Base-by-base conservation (phyloP, 2,113 vertebrate species). In the Platysteira castanea region DNA sequence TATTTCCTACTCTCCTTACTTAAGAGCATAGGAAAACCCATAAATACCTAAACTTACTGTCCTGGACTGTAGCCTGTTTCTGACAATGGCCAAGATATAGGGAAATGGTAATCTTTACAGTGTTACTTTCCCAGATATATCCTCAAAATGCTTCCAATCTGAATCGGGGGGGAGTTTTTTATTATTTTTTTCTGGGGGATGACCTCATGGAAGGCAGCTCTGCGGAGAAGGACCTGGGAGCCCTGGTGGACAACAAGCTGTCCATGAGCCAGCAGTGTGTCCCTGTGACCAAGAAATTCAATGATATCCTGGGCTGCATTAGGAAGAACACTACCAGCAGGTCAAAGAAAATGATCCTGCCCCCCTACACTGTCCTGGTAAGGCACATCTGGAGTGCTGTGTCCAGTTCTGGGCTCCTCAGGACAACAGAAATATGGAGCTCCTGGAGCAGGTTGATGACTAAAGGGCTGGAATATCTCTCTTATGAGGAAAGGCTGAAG, bases 281-380 rank as follows among this genome's bases (percentile, higher is more conserved):
- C 31, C 18, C 42, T 31, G 50, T 17, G 22, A 15, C 44, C 10
- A 30, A 59, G 37, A 67, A 67, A 24, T 7, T 23, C 37, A 39
- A 5, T 52, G 33, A 31, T 28, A 30, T 52, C 52, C 44, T 74
- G 37, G 33, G 8, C 8, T 46, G 15, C 33, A 10, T 20, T 65
- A 35, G 7, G 42, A 73, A 37, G 5, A 23, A 4, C 17, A 37
- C 9, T 59, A 16, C 10, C 15, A 52, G 60, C 37, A 65, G 31
- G 44, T 50, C 0, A 0, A 52, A 37, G 18, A 16, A 74, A 42
- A 37, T 52, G 18, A 44, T n/a, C 35, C 26, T 64, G 14, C 4
- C 31, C 21, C 20, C 7, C 35, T 63, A 26, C 16, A 37, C 31
- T 22, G 18, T 15, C 35, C 12, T 80, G 28, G 18, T 42, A 76